Percentiles rank a stretch among this genome's conserved stretches.
Conservation (phyloP, 2,113 vertebrate species). For the Varanus salvator region DNA sequence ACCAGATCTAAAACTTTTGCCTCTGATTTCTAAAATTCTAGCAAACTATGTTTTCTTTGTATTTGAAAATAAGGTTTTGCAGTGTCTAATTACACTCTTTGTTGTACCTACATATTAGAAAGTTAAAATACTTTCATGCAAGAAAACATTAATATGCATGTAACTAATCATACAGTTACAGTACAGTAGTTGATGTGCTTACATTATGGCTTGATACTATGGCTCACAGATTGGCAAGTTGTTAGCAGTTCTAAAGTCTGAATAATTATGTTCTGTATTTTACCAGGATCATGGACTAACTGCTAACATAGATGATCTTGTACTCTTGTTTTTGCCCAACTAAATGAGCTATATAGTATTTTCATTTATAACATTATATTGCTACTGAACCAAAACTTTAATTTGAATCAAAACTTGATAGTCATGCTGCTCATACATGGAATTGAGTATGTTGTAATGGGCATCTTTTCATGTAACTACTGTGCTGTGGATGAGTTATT, state of each 20-base stretch:
- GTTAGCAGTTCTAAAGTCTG: background rate
- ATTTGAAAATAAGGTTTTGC: slow-evolving; percentile 64
- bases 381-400: background rate
- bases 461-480: background rate
- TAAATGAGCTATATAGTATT: background rate
- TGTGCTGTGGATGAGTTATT: background rate
- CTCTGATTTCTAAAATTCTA: slow-evolving; percentile 69
- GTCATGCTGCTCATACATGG: background rate
- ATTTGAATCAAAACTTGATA: background rate
- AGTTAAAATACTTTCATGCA: slow-evolving; percentile 63
- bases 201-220: background rate
- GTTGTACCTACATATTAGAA: slow-evolving; percentile 63
- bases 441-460: background rate
- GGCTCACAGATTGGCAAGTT: background rate
- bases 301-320: background rate
- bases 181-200: background rate
- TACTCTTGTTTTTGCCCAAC: background rate
- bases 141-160: slow-evolving; percentile 27
- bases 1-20: slow-evolving; percentile 51
- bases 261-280: background rate
- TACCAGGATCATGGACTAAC: background rate
- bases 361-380: background rate
- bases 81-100: slow-evolving; percentile 63
- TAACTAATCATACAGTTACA: no score
- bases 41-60: slow-evolving; percentile 64